Evolutionary conservation across 2,113 vertebrate species (phyloP).

Genomic region (Steatornis caripensis): DNA sequence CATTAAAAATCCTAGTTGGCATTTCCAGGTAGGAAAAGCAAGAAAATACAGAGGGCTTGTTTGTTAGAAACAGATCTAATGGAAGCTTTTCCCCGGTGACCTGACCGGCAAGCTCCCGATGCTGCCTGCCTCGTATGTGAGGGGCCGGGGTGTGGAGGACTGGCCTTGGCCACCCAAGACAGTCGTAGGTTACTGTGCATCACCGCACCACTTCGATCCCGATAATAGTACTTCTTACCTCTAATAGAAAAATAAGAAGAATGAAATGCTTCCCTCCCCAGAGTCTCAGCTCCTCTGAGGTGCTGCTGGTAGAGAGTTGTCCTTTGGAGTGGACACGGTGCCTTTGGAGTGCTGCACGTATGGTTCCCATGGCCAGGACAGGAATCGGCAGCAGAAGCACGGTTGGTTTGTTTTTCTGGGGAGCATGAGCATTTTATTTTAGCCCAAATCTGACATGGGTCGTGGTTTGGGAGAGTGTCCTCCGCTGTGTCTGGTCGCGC

Average conservation of each 20-base stretch:
- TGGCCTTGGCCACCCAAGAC: accelerated
- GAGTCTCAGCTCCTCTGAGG: not conserved
- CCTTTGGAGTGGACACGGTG: too few relatives aligned
- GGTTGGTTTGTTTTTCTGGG: not conserved
- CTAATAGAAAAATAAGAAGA: not conserved
- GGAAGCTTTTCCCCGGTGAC: not conserved
- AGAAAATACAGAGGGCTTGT: not conserved
- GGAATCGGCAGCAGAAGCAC: not conserved
- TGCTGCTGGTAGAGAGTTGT: too few relatives aligned
- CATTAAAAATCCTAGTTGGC: not conserved
- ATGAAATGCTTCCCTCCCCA: not conserved
- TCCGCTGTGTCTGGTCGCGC: accelerated
- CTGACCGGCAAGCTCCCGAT: not conserved
- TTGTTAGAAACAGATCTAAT: not conserved
- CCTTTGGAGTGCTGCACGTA: accelerated
- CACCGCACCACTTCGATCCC: accelerated
- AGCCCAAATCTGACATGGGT: not conserved
- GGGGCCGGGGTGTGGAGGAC: not conserved
- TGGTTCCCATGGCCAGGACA: not conserved
- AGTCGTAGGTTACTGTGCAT: accelerated
- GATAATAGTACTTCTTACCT: not conserved
- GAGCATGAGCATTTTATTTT: accelerated
- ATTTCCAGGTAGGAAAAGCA: not conserved
- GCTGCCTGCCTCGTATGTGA: accelerated
- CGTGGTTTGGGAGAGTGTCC: accelerated